Conservation (phyloP, 2,888 invertebrate species). For the Chromoteleia sp. region DNA sequence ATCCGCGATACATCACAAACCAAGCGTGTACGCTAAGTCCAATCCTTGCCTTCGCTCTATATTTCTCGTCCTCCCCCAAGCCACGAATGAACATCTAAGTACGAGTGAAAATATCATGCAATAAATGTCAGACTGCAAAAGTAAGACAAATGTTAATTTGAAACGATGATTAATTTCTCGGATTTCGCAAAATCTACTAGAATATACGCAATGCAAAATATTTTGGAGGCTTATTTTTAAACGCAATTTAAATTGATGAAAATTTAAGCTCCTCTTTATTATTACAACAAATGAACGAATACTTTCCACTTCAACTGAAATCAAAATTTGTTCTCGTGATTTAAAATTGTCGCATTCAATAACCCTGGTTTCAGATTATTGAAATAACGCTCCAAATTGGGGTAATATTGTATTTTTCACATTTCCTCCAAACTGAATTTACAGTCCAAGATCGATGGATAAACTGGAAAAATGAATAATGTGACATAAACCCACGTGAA, state of each 20-base stretch:
- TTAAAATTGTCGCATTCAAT: too few relatives aligned
- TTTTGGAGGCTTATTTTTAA: background rate
- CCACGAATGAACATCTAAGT: slow-evolving; percentile 33
- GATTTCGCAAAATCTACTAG: slow-evolving; percentile 4
- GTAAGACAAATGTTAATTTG: slow-evolving; percentile 43
- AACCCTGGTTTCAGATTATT: too few relatives aligned
- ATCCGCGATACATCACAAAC: slow-evolving; percentile 55
- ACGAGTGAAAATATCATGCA: slow-evolving; percentile 56
- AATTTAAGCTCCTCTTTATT: too few relatives aligned
- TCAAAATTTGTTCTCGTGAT: too few relatives aligned
- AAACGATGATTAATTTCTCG: slow-evolving; percentile 34
- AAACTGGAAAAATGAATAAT: background rate
- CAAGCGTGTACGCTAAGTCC: slow-evolving; percentile 37
- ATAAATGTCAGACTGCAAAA: slow-evolving; percentile 51
- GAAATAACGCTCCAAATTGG: too few relatives aligned
- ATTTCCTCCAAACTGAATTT: too few relatives aligned
- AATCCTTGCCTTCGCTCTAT: slow-evolving; percentile 21
- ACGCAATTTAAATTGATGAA: too few relatives aligned
- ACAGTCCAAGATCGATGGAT: background rate
- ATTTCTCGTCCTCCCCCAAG: slow-evolving; percentile 51
- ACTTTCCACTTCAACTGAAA: too few relatives aligned
- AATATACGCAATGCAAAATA: background rate
- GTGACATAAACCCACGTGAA: background rate
- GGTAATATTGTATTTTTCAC: too few relatives aligned
- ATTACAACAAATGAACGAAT: too few relatives aligned